Conservation (phyloP, 2,113 vertebrate species). For the Triplophysa siluroides region DNA sequence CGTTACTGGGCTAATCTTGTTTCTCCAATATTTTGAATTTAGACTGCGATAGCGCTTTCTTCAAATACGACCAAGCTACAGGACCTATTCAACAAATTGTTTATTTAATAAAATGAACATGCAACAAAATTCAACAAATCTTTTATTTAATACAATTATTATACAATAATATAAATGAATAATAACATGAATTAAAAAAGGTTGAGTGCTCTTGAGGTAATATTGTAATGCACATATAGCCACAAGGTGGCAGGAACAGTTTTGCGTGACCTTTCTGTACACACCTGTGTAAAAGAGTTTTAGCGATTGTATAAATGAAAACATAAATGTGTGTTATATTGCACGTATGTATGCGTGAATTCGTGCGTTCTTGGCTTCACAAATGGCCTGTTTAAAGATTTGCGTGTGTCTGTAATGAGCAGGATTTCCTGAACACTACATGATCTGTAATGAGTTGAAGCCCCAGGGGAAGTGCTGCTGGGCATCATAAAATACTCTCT, state of each 20-base stretch:
- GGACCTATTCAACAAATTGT: too few species aligned
- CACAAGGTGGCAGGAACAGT: conserved; percentile 4
- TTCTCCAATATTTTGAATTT: too few species aligned
- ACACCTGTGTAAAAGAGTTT: not conserved
- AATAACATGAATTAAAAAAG: too few species aligned
- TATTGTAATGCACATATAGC: not conserved
- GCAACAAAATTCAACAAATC: too few species aligned
- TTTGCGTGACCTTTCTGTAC: not conserved
- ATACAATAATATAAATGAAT: too few species aligned
- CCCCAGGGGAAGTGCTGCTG: not conserved
- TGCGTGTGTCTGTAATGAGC: not conserved
- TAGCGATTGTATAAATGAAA: too few species aligned
- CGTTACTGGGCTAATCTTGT: too few species aligned
- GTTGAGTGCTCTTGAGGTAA: not conserved
- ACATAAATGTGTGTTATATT: not conserved
- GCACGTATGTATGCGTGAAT: not conserved
- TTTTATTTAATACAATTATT: too few species aligned
- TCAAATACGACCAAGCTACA: too few species aligned
- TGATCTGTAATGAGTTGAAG: not conserved
- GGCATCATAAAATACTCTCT: not conserved
- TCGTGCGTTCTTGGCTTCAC: not conserved
- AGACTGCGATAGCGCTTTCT: too few species aligned
- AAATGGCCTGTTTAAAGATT: not conserved
- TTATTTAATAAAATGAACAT: too few species aligned
- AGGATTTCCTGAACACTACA: conserved; percentile 18